Evolutionary conservation across 2,888 invertebrate species (phyloP).

Genomic region (Tipula unca): DNA sequence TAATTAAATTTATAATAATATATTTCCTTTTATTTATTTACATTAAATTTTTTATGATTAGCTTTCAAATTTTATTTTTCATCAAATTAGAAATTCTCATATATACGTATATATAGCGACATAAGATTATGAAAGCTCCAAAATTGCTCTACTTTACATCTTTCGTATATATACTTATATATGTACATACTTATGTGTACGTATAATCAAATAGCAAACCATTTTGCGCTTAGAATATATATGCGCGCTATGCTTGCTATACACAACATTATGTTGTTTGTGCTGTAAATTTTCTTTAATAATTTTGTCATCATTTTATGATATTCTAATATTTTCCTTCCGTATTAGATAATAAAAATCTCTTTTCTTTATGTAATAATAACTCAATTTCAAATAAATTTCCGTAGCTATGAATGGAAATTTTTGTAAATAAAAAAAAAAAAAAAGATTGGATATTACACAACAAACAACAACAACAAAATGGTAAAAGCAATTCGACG

Average conservation of each 20-base stretch:
- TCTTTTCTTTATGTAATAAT: neutral
- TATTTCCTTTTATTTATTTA: neutral
- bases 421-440: neutral
- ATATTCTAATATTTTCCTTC: constrained; percentile 14
- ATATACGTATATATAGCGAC: neutral
- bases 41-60: neutral
- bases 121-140: neutral
- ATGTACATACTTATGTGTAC: no score
- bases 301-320: constrained; percentile 14
- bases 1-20: neutral
- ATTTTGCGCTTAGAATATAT: neutral
- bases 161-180: neutral
- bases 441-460: neutral
- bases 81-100: neutral
- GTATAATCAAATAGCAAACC: neutral
- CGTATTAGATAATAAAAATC: neutral
- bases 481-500: neutral
- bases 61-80: neutral
- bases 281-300: neutral
- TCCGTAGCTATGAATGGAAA: neutral
- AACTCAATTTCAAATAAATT: neutral
- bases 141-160: neutral
- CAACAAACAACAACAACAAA: neutral
- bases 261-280: neutral
- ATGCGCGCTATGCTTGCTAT: neutral